These are phyloP conservation scores for Spea bombifrons DNA, from an alignment of 2,113 vertebrate species.

Conservation along the genomic window DNA sequence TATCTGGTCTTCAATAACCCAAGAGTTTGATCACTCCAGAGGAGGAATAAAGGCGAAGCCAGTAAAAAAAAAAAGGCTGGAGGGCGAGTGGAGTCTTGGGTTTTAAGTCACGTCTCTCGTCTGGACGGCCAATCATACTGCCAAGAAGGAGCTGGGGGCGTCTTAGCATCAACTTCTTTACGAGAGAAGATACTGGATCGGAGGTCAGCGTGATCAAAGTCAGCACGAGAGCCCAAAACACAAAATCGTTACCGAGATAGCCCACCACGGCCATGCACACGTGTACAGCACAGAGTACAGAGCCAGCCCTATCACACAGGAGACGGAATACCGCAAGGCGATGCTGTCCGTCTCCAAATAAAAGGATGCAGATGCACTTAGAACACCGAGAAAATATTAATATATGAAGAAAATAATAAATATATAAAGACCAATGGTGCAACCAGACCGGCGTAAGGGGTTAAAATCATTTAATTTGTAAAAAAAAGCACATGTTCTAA, in stretches of 20 bases:
- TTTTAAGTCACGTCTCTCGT: constrained; percentile 46
- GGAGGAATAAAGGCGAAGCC: constrained; percentile 42
- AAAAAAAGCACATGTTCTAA: not conserved
- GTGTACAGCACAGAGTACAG: constrained; percentile 18
- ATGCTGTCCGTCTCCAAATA: not conserved
- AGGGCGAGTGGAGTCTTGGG: constrained; percentile 30
- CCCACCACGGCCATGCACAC: constrained; percentile 31
- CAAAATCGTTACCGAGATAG: constrained; percentile 42
- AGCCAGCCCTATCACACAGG: not conserved
- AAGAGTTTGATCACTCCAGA: constrained; percentile 45
- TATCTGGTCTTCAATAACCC: constrained; percentile 43
- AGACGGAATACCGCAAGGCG: constrained; percentile 16
- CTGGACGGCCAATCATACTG: constrained; percentile 45
- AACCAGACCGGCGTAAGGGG: constrained; percentile 32
- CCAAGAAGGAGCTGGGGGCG: constrained; percentile 39
- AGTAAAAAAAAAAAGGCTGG: constrained; percentile 39
- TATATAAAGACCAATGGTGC: constrained; percentile 28
- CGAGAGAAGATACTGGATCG: constrained; percentile 39
- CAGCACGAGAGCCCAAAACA: constrained; percentile 33
- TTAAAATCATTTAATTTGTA: not conserved
- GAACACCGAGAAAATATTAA: not conserved
- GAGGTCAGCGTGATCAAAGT: constrained; percentile 45
- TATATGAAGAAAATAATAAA: constrained; percentile 13
- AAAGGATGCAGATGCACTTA: constrained; percentile 8
- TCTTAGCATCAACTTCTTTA: constrained; percentile 29